Evolutionary conservation across 2,113 vertebrate genomes (phyloP).

Genomic region (Pagrus major): DNA sequence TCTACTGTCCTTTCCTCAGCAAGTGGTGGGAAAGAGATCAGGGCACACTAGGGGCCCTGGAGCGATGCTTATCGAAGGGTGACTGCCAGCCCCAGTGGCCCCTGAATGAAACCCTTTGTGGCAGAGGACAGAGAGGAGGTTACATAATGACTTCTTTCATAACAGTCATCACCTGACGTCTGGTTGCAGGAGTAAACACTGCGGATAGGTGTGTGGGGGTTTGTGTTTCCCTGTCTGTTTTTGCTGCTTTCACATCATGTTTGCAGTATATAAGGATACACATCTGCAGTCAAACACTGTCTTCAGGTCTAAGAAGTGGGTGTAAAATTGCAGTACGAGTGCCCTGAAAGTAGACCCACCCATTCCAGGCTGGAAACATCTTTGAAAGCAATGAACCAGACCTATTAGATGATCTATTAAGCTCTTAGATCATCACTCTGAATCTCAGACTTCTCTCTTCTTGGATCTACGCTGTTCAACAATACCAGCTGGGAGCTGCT

Average conservation of each 20-base stretch:
- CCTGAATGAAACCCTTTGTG: constrained; percentile 81
- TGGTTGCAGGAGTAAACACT: neutral
- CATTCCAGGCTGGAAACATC: neutral
- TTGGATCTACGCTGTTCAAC: neutral
- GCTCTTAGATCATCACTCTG: neutral
- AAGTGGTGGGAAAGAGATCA: constrained; percentile 9
- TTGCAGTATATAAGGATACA: neutral
- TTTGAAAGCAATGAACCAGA: neutral
- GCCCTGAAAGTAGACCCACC: neutral
- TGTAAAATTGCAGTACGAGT: neutral
- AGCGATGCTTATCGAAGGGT: constrained; percentile 55
- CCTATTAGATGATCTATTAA: neutral
- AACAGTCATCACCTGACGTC: constrained; percentile 67
- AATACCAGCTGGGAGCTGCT: constrained; percentile 4
- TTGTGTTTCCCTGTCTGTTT: constrained; percentile 1
- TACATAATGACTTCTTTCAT: constrained; percentile 78
- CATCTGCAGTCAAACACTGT: neutral
- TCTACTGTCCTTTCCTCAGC: neutral
- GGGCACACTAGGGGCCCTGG: constrained; percentile 24
- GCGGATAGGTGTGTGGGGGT: neutral
- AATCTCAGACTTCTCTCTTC: constrained; percentile 12
- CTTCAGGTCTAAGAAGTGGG: neutral
- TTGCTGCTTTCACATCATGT: neutral
- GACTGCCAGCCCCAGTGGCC: constrained; percentile 43
- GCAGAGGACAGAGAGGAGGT: constrained; percentile 43